Percentiles rank a stretch among this genome's conserved stretches.
These are phyloP conservation scores for Cepaea hortensis DNA, from an alignment of 2,888 invertebrate species.

Conservation along the genomic window DNA sequence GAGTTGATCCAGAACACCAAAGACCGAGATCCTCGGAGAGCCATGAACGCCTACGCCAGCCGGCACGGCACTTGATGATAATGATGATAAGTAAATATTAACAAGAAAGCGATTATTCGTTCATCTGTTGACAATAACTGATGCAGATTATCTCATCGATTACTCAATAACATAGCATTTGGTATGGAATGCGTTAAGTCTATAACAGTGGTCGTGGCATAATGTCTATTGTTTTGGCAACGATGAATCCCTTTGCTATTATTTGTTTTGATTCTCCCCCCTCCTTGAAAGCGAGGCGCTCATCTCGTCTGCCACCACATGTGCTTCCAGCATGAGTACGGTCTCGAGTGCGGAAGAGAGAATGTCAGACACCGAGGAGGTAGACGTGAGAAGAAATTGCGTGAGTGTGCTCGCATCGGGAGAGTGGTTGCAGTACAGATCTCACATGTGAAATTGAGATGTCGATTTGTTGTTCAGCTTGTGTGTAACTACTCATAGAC, in stretches of 20 bases:
- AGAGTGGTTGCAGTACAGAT: background rate
- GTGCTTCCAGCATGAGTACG: constrained; percentile 5
- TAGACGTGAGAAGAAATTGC: background rate
- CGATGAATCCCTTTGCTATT: background rate
- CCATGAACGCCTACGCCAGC: too few species aligned
- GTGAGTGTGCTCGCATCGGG: background rate
- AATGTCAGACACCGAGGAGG: constrained; percentile 11
- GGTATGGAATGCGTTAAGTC: background rate
- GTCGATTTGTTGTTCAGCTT: background rate
- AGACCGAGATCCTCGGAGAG: too few species aligned
- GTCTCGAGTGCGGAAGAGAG: background rate
- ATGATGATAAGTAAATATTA: too few species aligned
- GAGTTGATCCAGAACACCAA: too few species aligned
- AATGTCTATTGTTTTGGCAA: background rate
- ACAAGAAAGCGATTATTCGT: too few species aligned
- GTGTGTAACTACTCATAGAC: background rate
- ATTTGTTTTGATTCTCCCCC: background rate
- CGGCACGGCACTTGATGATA: too few species aligned
- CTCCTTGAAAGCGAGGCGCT: constrained; percentile 2
- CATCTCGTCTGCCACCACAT: constrained; percentile 9
- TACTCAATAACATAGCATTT: too few species aligned
- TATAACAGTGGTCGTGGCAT: background rate
- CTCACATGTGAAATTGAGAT: background rate
- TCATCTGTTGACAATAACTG: too few species aligned
- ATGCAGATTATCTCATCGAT: too few species aligned